Base-by-base conservation (phyloP, 2,113 vertebrate genomes). In the Pollachius pollachius region DNA sequence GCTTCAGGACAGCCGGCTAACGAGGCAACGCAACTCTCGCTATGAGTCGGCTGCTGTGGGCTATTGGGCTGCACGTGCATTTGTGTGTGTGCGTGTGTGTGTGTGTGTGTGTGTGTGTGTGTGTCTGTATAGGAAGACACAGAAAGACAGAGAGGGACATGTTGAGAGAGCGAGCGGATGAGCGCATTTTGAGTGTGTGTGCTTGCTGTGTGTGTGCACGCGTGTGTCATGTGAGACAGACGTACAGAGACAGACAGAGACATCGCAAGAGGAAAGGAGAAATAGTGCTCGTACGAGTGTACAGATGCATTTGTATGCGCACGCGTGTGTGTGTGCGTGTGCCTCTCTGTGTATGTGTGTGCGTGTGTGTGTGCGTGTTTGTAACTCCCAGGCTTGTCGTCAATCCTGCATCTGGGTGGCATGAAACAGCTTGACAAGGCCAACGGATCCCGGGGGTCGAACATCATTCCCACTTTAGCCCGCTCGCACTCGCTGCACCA, bases 341-440 rank as follows among this genome's bases (percentile, higher is more conserved):
- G 54, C 17, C 4, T 16, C 4, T 56, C 4, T 56, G 54, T 16
- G 54, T 16, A 16, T 56, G 54, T 16, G 2, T 16, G 54, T 16
- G 54, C 17, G 17, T 56, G 54, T 16, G 13, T 16, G 17, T 16
- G 54, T 56, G 54, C 12, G 54, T 56, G 17, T 56, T 4, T 56
- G 54, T 56, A 12, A 12, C 85, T 87, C 25, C 52, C 3, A 57
- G 84, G 80, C 81, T 65, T 25, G 61, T 48, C 65, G 72, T 76
- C 37, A 41, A 11, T 84, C 70, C 81, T 82, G 73, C 62, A 18
- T 81, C 69, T 77, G 18, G 5, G 73, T 86, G 76, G 82, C 81
- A 70, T 75, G 78, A 84, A 87, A 79, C 87, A 81, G 81, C 84
- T 86, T 74, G 78, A 85, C 77, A 75, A 78, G 77, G 81, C 75